Conservation (phyloP, 2,797 vertebrate species). For the Vipera ursinii region DNA sequence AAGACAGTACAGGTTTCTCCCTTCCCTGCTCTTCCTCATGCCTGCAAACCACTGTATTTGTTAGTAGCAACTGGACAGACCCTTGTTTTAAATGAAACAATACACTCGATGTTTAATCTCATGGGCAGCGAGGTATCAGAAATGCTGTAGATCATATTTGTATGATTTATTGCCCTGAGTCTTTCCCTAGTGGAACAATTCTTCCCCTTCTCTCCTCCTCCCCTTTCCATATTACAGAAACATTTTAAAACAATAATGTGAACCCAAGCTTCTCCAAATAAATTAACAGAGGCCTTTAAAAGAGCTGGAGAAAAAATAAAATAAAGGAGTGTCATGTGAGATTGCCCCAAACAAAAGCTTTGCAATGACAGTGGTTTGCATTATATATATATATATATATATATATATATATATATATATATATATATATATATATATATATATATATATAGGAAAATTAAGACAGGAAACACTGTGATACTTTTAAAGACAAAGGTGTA, state of each 20-base stretch:
- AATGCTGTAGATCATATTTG: slow-evolving; percentile 45
- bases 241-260: slow-evolving; percentile 9
- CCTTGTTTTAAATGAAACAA: slow-evolving; percentile 65
- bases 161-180: slow-evolving; percentile 25
- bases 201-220: neutral
- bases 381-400: no score
- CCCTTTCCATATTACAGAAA: neutral
- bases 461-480: neutral
- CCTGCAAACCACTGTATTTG: slow-evolving; percentile 58
- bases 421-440: no score
- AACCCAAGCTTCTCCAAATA: slow-evolving; percentile 19
- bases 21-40: neutral
- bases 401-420: no score
- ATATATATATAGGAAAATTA: no score
- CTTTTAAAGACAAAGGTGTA: slow-evolving; percentile 48
- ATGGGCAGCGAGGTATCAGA: slow-evolving; percentile 40
- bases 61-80: slow-evolving; percentile 52
- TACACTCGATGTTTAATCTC: slow-evolving; percentile 52
- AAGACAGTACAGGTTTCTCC: slow-evolving; percentile 35
- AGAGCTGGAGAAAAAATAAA: slow-evolving; percentile 5
- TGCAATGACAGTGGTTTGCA: neutral
- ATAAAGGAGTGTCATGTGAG: neutral
- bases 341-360: neutral
- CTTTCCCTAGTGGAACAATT: slow-evolving; percentile 16
- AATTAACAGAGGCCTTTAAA: slow-evolving; percentile 42